A percentile compares a stretch with the other conserved stretches of the same genome.
Conservation (phyloP, 2,888 invertebrate species). For the Tubulanus polymorphus region DNA sequence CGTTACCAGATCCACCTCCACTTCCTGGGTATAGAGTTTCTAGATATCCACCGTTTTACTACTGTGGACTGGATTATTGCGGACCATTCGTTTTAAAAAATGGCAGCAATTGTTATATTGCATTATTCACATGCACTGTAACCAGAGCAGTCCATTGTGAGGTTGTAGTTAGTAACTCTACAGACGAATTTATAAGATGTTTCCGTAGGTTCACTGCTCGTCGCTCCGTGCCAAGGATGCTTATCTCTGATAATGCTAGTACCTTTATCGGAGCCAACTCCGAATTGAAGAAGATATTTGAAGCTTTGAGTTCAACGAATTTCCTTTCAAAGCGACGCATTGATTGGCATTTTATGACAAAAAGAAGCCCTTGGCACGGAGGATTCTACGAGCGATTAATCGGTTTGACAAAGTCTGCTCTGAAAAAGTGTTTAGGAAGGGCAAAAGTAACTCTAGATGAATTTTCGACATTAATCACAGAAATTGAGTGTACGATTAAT, state of each 20-base stretch:
- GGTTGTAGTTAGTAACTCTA: background rate
- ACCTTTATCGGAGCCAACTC: background rate
- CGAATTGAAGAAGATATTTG: background rate
- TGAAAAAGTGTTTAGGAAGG: background rate
- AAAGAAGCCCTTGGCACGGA: background rate
- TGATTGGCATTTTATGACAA: background rate
- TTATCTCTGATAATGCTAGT: background rate
- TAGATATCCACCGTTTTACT: background rate
- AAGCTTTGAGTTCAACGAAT: background rate
- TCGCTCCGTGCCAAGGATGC: background rate
- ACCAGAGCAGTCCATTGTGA: background rate
- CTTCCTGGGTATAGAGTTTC: background rate
- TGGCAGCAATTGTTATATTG: background rate
- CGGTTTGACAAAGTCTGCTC: background rate
- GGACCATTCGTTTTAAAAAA: background rate
- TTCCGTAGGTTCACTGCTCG: background rate
- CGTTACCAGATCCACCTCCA: background rate
- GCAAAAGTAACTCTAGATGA: background rate
- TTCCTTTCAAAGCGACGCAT: constrained; percentile 9
- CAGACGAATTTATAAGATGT: background rate
- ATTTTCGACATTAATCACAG: background rate
- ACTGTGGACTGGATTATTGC: background rate
- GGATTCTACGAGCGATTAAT: background rate
- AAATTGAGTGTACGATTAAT: background rate
- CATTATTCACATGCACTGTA: background rate